These are phyloP conservation scores for Myotis yumanensis DNA, from an alignment of 2,113 vertebrate genomes.

Conservation along the genomic window DNA sequence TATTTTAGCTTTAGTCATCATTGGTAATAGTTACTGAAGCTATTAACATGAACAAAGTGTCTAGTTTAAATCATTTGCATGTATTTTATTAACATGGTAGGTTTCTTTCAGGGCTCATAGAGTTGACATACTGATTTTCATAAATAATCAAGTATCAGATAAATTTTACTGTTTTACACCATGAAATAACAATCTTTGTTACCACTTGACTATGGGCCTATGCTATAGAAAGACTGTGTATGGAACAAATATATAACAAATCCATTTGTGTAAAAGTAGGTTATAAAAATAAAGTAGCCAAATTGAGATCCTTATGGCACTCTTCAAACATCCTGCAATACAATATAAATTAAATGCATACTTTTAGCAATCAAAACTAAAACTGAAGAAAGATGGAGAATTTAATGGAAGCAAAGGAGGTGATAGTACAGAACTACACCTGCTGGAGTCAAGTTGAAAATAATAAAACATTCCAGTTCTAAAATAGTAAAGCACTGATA, in stretches of 20 bases:
- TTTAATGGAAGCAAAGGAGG: not conserved
- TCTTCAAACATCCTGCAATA: not conserved
- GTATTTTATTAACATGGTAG: not conserved
- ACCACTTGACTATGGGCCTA: not conserved
- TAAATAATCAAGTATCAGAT: not conserved
- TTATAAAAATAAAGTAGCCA: not conserved
- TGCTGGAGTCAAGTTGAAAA: not conserved
- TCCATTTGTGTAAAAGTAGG: not conserved
- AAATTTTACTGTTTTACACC: not conserved
- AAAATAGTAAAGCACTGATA: not conserved
- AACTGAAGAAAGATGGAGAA: not conserved
- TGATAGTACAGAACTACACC: not conserved
- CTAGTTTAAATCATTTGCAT: not conserved
- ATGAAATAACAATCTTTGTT: not conserved
- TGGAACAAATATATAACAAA: not conserved
- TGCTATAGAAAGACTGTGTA: not conserved
- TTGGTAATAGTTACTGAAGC: constrained; percentile 4
- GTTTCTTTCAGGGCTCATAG: not conserved
- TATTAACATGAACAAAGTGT: not conserved
- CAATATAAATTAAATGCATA: not conserved
- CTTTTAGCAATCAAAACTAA: not conserved
- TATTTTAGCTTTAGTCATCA: constrained; percentile 7
- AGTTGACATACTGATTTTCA: not conserved
- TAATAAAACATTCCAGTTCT: not conserved
- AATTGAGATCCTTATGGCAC: not conserved